Evolutionary conservation across 1,140 invertebrate genomes (phyloP).

Genomic region (Coenobita brevimanus): DNA sequence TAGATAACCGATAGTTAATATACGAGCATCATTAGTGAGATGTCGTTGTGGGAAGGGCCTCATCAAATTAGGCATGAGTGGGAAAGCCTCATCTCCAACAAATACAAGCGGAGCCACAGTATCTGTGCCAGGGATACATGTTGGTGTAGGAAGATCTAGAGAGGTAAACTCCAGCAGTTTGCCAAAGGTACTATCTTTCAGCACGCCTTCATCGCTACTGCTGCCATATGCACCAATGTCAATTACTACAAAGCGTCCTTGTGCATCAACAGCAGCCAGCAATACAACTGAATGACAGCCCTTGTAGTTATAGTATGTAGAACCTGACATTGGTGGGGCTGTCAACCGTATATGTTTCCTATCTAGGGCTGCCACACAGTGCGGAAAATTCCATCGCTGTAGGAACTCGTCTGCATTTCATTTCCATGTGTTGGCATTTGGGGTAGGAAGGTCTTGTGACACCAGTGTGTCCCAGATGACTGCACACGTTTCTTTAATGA

Average conservation of each 20-base stretch:
- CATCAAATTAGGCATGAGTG: too few relatives aligned
- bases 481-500: too few relatives aligned
- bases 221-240: neutral
- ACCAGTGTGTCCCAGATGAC: too few relatives aligned
- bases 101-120: neutral
- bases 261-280: neutral
- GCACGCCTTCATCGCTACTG: neutral
- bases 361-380: neutral
- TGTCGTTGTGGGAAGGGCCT: too few relatives aligned
- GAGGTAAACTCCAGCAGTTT: neutral
- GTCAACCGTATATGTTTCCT: neutral
- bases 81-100: slow-evolving; percentile 12
- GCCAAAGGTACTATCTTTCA: neutral
- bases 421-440: too few relatives aligned
- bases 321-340: neutral
- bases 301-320: slow-evolving; percentile 2
- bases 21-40: too few relatives aligned
- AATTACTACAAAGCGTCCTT: too few relatives aligned
- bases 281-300: neutral
- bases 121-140: too few relatives aligned
- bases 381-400: neutral
- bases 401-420: neutral
- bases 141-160: neutral
- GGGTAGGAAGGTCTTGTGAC: too few relatives aligned
- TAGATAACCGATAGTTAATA: too few relatives aligned